These are phyloP conservation scores for Papilio dardanus DNA, from an alignment of 1,140 invertebrate species.

Conservation along the genomic window DNA sequence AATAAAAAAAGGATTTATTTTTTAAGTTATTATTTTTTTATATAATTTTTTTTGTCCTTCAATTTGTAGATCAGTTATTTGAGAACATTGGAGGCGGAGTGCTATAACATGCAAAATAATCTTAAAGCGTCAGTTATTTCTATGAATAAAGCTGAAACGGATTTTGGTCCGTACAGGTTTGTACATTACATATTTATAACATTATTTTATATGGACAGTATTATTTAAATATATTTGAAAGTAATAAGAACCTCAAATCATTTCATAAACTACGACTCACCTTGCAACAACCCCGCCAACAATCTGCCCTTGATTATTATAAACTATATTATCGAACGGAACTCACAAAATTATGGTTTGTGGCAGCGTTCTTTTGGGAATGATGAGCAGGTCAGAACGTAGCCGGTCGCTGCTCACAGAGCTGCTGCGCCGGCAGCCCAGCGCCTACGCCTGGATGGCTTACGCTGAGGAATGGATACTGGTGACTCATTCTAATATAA, in stretches of 20 bases:
- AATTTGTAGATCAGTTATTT: constrained; percentile 59
- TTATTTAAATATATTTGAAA: too few species aligned
- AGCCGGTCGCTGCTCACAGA: constrained; percentile 54
- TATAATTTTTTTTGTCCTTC: neutral
- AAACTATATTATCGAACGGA: too few species aligned
- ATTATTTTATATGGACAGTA: neutral
- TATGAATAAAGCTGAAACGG: constrained; percentile 56
- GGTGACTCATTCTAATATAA: constrained; percentile 43
- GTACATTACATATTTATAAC: neutral
- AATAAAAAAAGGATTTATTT: too few species aligned
- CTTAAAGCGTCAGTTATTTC: constrained; percentile 45
- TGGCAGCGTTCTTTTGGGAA: constrained; percentile 55
- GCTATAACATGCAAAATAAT: constrained; percentile 56
- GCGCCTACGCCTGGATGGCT: constrained; percentile 69
- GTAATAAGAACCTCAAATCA: too few species aligned
- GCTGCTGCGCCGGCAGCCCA: constrained; percentile 62
- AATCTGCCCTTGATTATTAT: too few species aligned
- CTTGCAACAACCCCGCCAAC: too few species aligned
- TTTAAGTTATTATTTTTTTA: too few species aligned
- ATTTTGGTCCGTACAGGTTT: constrained; percentile 55
- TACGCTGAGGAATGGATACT: constrained; percentile 65
- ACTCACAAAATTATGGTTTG: neutral
- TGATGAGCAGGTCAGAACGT: constrained; percentile 47
- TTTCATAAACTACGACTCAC: too few species aligned
- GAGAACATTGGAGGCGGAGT: constrained; percentile 65